Base-by-base conservation (phyloP, 2,888 invertebrate genomes). In the Drosophila borborema region DNA sequence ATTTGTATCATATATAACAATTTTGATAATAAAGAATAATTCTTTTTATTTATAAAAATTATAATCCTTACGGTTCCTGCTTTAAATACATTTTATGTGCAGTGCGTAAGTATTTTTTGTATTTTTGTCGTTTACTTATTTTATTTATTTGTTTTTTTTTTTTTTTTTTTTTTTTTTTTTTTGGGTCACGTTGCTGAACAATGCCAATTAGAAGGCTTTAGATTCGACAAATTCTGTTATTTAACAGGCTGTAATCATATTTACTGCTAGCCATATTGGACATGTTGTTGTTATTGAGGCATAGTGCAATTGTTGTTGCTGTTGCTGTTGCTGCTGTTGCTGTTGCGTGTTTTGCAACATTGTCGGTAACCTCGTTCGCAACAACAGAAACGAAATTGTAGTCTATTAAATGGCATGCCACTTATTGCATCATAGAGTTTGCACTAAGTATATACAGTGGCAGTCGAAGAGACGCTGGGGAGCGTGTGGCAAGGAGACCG, bases 361-460 rank as follows among this genome's bases (percentile, higher is more conserved):
- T 74, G 40, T 40, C 40, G 61, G 68, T 28, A 46, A 31, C 38
- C 73, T 73, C 43, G 61, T 49, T 62, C 34, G 59, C 61, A 72
- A 59, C 60, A 66, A 36, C 68, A 74, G 65, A 68, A 82, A 81
- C 83, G 61, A 77, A 82, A 81, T 80, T 81, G 81, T 61, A 81
- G 81, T 82, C 68, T 80, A 80, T 77, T 80, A 77, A 80, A 69
- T 81, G 81, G 81, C 77, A 82, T 77, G 74, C 83, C 80, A 80
- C 80, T 80, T 82, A 81, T 81, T 82, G 80, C 80, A 71, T 71
- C 82, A 80, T 66, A 56, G 56, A 64, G 49, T 58, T 65, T 36
- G 40, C 63, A 51, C 18, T 60, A 14, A 6, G 46, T 18, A 9
- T 18, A 12, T 36, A 43, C 36, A 12, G 43, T 16, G 48, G 36